These are phyloP conservation scores for Plodia interpunctella DNA, from an alignment of 1,140 invertebrate species.

Conservation along the genomic window DNA sequence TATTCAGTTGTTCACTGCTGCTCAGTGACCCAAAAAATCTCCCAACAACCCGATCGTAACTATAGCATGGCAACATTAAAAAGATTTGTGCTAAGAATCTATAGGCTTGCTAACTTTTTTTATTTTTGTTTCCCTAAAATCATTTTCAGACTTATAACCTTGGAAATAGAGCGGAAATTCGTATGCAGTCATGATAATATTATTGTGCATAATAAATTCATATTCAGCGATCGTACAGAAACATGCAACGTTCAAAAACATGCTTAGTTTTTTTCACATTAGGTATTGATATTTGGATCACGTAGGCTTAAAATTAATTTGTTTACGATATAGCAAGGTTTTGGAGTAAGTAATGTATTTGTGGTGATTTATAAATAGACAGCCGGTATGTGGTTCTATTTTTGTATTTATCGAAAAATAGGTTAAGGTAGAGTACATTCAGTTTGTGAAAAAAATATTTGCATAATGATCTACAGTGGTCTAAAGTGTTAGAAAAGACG, in stretches of 20 bases:
- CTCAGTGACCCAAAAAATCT: constrained; percentile 6
- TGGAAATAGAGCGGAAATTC: neutral
- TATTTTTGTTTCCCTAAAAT: neutral
- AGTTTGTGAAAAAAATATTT: too few relatives aligned
- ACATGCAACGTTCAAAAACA: constrained; percentile 10
- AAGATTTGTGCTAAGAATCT: constrained; percentile 14
- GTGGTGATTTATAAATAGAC: neutral
- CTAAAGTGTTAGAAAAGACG: too few relatives aligned
- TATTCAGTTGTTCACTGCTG: constrained; percentile 1
- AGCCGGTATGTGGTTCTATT: neutral
- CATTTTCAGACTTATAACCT: neutral
- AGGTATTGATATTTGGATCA: neutral
- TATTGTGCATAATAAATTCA: constrained; percentile 9
- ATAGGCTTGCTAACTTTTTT: constrained; percentile 11
- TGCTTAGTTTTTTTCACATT: constrained; percentile 8
- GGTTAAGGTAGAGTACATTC: too few relatives aligned
- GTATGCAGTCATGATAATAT: neutral
- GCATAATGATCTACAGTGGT: too few relatives aligned
- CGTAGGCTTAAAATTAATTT: constrained; percentile 6
- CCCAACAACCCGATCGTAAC: neutral
- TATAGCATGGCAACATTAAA: constrained; percentile 13
- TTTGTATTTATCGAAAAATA: too few relatives aligned
- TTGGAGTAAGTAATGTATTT: neutral
- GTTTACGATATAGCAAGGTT: constrained; percentile 6
- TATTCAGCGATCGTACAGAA: constrained; percentile 8